Evolutionary conservation across 2,797 vertebrate genomes (phyloP).

Genomic region (Botia almorhae): DNA sequence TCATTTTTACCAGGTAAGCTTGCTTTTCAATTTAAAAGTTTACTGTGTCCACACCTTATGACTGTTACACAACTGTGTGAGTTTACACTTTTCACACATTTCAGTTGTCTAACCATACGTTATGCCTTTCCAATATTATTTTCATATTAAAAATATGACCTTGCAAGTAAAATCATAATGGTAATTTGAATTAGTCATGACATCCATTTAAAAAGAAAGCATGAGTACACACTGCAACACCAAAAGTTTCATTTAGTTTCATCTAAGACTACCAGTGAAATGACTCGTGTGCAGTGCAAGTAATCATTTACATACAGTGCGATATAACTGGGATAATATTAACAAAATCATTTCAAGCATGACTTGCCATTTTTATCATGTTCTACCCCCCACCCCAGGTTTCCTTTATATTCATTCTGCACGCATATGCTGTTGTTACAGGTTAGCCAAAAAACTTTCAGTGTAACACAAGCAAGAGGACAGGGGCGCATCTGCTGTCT

Average conservation of each 20-base stretch:
- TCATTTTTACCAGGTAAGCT: conserved; percentile 4
- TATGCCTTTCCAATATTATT: not conserved
- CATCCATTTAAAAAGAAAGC: not conserved
- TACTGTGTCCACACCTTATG: not conserved
- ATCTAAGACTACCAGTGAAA: not conserved
- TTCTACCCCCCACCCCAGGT: not conserved
- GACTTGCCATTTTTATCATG: conserved; percentile 18
- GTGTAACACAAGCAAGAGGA: conserved; percentile 29
- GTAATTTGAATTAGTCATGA: conserved; percentile 21
- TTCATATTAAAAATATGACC: conserved; percentile 17
- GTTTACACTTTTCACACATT: not conserved
- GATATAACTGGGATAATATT: conserved; percentile 10
- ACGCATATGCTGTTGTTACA: conserved; percentile 28
- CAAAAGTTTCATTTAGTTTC: not conserved
- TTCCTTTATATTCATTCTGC: conserved; percentile 10
- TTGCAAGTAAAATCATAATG: not conserved
- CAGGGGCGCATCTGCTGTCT: conserved; percentile 32
- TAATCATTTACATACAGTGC: conserved; percentile 25
- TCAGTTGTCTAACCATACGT: not conserved
- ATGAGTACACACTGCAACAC: conserved; percentile 1
- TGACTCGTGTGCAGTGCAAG: not conserved
- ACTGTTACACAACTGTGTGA: not conserved
- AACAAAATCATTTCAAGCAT: conserved; percentile 23
- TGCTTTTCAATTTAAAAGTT: not conserved
- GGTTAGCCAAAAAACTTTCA: conserved; percentile 37